Conservation (phyloP, 1,140 invertebrate genomes). For the Steinernema feltiae region DNA sequence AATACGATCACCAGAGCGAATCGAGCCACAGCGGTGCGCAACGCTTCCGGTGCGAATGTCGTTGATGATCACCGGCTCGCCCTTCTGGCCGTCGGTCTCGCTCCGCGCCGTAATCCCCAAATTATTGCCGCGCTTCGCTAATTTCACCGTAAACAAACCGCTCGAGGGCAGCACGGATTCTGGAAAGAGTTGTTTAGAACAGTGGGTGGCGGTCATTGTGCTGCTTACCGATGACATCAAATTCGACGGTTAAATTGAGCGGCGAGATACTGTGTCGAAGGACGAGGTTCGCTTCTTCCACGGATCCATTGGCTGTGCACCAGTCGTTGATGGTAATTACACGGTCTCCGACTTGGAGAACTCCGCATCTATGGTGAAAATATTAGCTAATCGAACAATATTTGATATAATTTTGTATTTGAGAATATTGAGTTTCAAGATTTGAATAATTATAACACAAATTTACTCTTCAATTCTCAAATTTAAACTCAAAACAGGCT, state of each 20-base stretch:
- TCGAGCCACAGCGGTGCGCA: constrained; percentile 73
- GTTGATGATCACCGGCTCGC: constrained; percentile 71
- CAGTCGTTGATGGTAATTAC: constrained; percentile 74
- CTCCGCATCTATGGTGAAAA: constrained; percentile 63
- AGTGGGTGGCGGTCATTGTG: constrained; percentile 1
- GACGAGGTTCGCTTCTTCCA: constrained; percentile 62
- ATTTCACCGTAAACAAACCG: constrained; percentile 80
- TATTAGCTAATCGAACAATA: background rate
- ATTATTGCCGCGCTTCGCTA: constrained; percentile 71
- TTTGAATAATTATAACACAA: too few species aligned
- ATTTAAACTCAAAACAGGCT: too few species aligned
- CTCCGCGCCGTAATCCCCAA: constrained; percentile 79
- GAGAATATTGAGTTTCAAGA: too few species aligned
- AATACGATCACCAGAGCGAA: constrained; percentile 76
- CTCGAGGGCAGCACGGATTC: constrained; percentile 81
- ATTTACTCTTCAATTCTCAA: too few species aligned
- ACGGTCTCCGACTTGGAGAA: constrained; percentile 74
- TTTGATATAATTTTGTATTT: background rate
- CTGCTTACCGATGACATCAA: constrained; percentile 72
- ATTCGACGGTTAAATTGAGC: constrained; percentile 69
- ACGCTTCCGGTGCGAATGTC: constrained; percentile 80
- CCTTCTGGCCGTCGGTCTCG: constrained; percentile 60
- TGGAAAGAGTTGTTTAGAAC: constrained; percentile 39
- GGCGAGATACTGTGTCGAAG: constrained; percentile 60
- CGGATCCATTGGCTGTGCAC: constrained; percentile 59